phyloP scores from a whole-genome alignment of 2,888 invertebrate genomes.

The Halocaridina rubra region DNA sequence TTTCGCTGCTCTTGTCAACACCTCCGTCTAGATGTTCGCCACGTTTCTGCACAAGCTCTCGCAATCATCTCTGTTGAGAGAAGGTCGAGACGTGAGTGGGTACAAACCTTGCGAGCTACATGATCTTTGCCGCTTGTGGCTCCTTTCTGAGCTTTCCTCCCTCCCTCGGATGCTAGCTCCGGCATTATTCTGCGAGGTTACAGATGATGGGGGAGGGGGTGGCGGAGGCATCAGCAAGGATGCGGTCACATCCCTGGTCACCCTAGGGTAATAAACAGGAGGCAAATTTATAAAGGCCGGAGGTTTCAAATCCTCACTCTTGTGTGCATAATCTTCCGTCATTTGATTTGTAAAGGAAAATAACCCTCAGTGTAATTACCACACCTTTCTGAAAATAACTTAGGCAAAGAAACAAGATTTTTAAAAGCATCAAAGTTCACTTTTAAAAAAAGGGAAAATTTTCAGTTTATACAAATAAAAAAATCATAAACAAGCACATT shows the following conservation, averaged over 20 bases:
- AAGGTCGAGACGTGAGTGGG: constrained; percentile 40
- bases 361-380: too few relatives aligned
- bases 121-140: constrained; percentile 54
- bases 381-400: constrained; percentile 41
- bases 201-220: constrained; percentile 42
- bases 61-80: constrained; percentile 26
- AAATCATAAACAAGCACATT: too few relatives aligned
- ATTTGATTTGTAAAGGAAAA: too few relatives aligned
- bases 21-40: neutral
- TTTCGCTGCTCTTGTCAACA: too few relatives aligned
- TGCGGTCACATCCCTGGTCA: constrained; percentile 54
- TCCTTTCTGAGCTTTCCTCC: constrained; percentile 39
- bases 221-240: constrained; percentile 54
- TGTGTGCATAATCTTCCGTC: too few relatives aligned
- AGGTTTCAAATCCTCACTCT: constrained; percentile 1
- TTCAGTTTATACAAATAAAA: too few relatives aligned
- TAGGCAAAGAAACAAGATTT: neutral
- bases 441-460: too few relatives aligned
- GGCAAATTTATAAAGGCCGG: neutral
- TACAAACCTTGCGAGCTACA: constrained; percentile 59
- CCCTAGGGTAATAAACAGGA: constrained; percentile 58
- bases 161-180: constrained; percentile 15
- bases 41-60: too few relatives aligned
- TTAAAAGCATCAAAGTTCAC: neutral
- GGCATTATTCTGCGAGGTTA: constrained; percentile 14